Evolutionary conservation across 2,888 invertebrate genomes (phyloP).

Genomic region (Ypsolopha scabrella): DNA sequence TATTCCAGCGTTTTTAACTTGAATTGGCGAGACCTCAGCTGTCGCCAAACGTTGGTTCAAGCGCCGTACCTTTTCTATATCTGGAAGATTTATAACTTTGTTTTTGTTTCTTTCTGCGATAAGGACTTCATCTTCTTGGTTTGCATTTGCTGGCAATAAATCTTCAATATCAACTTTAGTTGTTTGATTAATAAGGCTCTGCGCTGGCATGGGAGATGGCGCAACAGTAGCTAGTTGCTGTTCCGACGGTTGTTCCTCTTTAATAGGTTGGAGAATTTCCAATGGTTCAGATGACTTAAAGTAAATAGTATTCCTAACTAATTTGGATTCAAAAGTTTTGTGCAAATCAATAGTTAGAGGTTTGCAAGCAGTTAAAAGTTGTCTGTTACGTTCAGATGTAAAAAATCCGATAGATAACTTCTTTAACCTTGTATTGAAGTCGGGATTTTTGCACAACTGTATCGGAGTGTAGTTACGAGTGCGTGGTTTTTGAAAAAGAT

Average conservation of each 20-base stretch:
- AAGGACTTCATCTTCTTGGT: no score
- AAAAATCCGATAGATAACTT: slow-evolving; percentile 44
- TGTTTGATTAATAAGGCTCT: slow-evolving; percentile 31
- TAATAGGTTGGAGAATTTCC: neutral
- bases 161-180: slow-evolving; percentile 2
- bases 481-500: slow-evolving; percentile 42
- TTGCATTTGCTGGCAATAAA: slow-evolving; percentile 2
- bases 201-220: slow-evolving; percentile 32
- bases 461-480: slow-evolving; percentile 42
- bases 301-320: slow-evolving; percentile 36
- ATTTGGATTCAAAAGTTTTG: slow-evolving; percentile 45
- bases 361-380: slow-evolving; percentile 36
- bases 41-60: slow-evolving; percentile 43
- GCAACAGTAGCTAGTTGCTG: slow-evolving; percentile 16
- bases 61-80: slow-evolving; percentile 37
- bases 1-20: neutral
- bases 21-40: slow-evolving; percentile 45
- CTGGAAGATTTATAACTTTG: slow-evolving; percentile 39
- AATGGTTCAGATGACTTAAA: slow-evolving; percentile 17
- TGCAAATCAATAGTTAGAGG: slow-evolving; percentile 49
- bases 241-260: neutral
- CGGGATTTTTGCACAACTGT: slow-evolving; percentile 54
- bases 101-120: slow-evolving; percentile 23
- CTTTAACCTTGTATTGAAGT: slow-evolving; percentile 52
- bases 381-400: slow-evolving; percentile 35